Evolutionary conservation across 2,113 vertebrate species (phyloP).

Genomic region (Choloepus hoffmanni): DNA sequence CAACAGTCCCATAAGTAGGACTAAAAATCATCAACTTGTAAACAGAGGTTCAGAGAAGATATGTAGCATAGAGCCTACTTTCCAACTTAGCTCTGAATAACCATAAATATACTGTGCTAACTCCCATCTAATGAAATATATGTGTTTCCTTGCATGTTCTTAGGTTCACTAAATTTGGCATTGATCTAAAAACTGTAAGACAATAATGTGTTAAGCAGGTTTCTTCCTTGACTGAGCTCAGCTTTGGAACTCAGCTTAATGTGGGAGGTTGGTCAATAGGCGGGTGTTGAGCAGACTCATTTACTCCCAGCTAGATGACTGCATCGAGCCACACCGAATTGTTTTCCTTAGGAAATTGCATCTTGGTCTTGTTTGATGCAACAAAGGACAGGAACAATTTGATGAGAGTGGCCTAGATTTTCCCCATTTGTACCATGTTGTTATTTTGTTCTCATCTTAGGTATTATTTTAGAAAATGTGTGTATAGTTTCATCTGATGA

Average conservation of each 20-base stretch:
- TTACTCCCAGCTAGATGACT: not conserved
- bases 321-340: not conserved
- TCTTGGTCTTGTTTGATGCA: not conserved
- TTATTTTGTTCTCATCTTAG: not conserved
- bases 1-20: not conserved
- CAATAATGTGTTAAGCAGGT: not conserved
- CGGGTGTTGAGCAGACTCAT: not conserved
- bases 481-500: not conserved
- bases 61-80: not conserved
- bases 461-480: conserved; percentile 46
- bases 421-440: not conserved
- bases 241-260: not conserved
- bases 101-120: not conserved
- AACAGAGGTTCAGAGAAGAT: not conserved
- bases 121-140: not conserved
- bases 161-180: not conserved
- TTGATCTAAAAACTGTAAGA: conserved; percentile 10
- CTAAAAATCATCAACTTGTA: not conserved
- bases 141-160: not conserved
- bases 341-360: not conserved
- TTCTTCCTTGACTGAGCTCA: not conserved
- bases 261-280: not conserved
- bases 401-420: not conserved
- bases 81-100: not conserved
- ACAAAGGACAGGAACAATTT: not conserved